Percentiles rank a stretch among this genome's conserved stretches.
Evolutionary conservation across 1,140 invertebrate genomes (phyloP).

Genomic region (Leptoteleia sp.): DNA sequence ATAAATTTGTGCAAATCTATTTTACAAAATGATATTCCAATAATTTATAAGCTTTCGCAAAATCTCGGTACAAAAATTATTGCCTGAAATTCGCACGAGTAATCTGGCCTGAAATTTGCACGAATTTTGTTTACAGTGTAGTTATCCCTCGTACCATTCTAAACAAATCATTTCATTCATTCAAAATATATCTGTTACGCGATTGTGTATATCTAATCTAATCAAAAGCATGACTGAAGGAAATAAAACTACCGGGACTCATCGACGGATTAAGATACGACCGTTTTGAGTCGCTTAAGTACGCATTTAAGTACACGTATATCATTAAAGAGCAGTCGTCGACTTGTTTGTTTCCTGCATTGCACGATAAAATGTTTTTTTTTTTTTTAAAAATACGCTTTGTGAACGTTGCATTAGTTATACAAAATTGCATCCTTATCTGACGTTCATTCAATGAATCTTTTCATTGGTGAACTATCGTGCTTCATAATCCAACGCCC

Average conservation of each 20-base stretch:
- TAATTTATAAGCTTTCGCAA: no score
- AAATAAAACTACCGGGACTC: slow-evolving; percentile 12
- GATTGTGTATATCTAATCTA: slow-evolving; percentile 19
- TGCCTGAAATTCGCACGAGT: not conserved
- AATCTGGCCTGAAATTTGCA: not conserved
- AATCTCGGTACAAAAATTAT: no score
- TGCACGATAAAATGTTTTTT: slow-evolving; percentile 10
- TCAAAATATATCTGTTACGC: not conserved
- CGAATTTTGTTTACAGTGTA: not conserved
- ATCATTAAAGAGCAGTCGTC: slow-evolving; percentile 18
- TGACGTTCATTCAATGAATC: not conserved
- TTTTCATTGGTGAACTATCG: no score
- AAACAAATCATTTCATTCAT: slow-evolving; percentile 12
- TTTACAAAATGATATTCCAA: no score
- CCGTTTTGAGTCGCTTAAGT: slow-evolving; percentile 24
- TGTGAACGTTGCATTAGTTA: not conserved
- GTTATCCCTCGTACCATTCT: not conserved
- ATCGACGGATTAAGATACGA: slow-evolving; percentile 12
- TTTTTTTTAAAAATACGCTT: slow-evolving; percentile 4
- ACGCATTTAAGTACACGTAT: slow-evolving; percentile 47
- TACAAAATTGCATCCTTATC: slow-evolving; percentile 16
- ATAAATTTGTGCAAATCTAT: not conserved
- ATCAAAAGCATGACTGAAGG: slow-evolving; percentile 31
- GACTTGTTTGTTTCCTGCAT: slow-evolving; percentile 13
- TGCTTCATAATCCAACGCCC: no score